Evolutionary conservation across 1,140 invertebrate genomes (phyloP).

Genomic region (Ceratina calcarata): DNA sequence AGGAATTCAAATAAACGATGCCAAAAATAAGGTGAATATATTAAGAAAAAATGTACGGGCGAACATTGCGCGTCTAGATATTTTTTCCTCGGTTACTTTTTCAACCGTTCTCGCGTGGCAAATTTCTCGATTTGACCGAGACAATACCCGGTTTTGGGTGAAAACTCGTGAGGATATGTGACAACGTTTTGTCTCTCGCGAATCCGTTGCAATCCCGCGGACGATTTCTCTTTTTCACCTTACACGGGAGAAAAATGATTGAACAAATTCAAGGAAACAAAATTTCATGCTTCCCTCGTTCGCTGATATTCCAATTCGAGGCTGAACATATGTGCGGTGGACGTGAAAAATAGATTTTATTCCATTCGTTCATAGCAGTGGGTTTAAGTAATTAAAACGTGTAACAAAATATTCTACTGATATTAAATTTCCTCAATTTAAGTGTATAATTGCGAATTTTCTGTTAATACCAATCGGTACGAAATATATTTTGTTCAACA

Average conservation of each 20-base stretch:
- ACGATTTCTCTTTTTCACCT: not conserved
- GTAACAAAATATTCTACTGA: too few relatives aligned
- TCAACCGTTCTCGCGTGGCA: too few relatives aligned
- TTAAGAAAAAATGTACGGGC: not conserved
- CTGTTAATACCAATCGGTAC: too few relatives aligned
- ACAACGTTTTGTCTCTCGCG: not conserved
- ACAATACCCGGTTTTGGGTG: not conserved
- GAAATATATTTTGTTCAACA: too few relatives aligned
- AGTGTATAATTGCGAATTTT: too few relatives aligned
- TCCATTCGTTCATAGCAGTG: too few relatives aligned
- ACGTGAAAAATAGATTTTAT: not conserved
- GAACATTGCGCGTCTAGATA: not conserved
- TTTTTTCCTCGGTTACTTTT: not conserved
- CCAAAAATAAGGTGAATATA: not conserved
- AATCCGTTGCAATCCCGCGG: slow-evolving; percentile 3
- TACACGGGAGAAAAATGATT: not conserved
- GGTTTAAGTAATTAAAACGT: too few relatives aligned
- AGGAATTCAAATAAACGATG: too few relatives aligned
- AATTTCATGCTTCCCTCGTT: not conserved
- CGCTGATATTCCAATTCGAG: not conserved
- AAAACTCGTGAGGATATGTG: not conserved
- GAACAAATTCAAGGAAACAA: not conserved
- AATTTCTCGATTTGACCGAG: not conserved
- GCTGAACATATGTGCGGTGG: too few relatives aligned
- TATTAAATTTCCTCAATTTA: too few relatives aligned